These are phyloP conservation scores for Sebastes paucispinis DNA, from an alignment of 2,797 vertebrate genomes.

Conservation along the genomic window DNA sequence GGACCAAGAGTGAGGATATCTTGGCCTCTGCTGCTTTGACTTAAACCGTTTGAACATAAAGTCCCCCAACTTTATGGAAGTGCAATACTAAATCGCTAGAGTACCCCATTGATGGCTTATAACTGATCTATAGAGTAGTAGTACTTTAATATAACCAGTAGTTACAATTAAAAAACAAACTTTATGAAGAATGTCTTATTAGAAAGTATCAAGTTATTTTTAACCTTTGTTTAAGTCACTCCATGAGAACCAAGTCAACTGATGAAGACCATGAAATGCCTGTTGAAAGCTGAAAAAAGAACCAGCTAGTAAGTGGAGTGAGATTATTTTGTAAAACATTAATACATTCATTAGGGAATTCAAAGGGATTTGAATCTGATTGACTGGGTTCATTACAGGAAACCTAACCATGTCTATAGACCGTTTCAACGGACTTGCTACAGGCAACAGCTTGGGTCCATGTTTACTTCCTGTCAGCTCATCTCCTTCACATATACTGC, in stretches of 20 bases:
- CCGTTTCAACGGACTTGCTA: too few relatives aligned
- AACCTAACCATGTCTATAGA: neutral
- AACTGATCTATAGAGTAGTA: neutral
- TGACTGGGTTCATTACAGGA: neutral
- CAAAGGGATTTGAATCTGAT: neutral
- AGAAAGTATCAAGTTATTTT: neutral
- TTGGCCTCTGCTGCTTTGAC: neutral
- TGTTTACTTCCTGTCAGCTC: too few relatives aligned
- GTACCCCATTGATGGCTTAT: neutral
- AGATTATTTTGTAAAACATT: neutral
- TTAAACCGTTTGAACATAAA: neutral
- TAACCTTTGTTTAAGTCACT: neutral
- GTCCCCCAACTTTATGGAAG: neutral
- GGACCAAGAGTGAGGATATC: neutral
- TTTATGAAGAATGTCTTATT: neutral
- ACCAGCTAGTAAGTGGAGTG: neutral
- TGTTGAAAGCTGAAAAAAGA: neutral
- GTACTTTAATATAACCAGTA: neutral
- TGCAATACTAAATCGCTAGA: neutral
- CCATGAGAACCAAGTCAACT: neutral
- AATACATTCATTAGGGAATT: neutral
- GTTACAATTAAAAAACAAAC: too few relatives aligned
- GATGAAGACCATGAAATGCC: neutral
- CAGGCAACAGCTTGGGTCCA: too few relatives aligned
- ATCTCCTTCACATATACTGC: too few relatives aligned